phyloP scores from a whole-genome alignment of 2,113 vertebrate species.

The Arizona elegans region DNA sequence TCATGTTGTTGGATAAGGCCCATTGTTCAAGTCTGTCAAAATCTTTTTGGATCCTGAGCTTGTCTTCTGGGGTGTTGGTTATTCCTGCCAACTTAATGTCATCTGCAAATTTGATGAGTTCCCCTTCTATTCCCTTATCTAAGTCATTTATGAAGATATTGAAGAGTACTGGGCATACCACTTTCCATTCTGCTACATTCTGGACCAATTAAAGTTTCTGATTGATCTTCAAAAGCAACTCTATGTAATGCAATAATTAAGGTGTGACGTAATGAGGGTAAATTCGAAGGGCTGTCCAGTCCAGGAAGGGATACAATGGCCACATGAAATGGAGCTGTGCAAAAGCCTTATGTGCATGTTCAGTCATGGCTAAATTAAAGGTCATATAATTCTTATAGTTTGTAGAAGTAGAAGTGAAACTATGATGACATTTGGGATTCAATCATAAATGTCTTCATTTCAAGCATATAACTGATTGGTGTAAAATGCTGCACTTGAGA shows the following conservation, averaged over 20 bases:
- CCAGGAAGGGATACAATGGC: not conserved
- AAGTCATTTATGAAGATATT: too few relatives aligned
- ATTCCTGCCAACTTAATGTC: too few relatives aligned
- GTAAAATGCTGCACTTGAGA: constrained; percentile 60
- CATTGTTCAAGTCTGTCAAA: too few relatives aligned
- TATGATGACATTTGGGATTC: constrained; percentile 64
- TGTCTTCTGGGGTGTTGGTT: too few relatives aligned
- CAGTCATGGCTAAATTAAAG: constrained; percentile 34
- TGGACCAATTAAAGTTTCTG: not conserved
- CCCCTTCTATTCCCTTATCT: too few relatives aligned
- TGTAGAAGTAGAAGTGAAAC: constrained; percentile 54
- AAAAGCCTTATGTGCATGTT: not conserved
- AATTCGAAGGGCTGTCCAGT: not conserved
- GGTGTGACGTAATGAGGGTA: not conserved
- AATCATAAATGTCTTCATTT: constrained; percentile 71
- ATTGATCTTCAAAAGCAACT: not conserved
- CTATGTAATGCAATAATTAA: not conserved
- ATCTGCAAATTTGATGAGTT: too few relatives aligned
- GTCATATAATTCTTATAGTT: constrained; percentile 43
- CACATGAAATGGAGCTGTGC: not conserved
- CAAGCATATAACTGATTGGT: constrained; percentile 71
- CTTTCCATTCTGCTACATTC: not conserved
- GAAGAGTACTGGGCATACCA: not conserved
- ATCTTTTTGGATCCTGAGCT: too few relatives aligned
- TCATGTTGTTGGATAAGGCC: too few relatives aligned